Evolutionary conservation across 2,113 vertebrate genomes (phyloP).

Genomic region (Pao palembangensis): DNA sequence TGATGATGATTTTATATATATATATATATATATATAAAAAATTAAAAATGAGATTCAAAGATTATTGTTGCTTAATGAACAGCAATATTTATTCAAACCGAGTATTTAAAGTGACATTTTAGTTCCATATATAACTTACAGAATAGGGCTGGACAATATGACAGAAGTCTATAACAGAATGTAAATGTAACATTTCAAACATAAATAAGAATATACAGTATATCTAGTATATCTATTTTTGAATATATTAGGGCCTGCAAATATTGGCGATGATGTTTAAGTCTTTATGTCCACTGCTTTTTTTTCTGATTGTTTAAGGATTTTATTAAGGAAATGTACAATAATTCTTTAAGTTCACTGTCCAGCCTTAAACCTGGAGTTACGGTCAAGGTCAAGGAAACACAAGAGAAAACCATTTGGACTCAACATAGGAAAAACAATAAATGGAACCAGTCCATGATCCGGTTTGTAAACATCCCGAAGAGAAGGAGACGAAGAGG

Average conservation of each 20-base stretch:
- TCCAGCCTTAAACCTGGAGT: slow-evolving; percentile 38
- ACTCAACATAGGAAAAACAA: slow-evolving; percentile 40
- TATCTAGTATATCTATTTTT: no score
- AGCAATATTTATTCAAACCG: slow-evolving; percentile 64
- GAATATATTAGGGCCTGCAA: slow-evolving; percentile 2
- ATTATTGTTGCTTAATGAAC: slow-evolving; percentile 39
- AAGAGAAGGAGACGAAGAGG: slow-evolving; percentile 33
- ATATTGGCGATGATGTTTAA: background rate
- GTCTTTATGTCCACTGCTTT: background rate
- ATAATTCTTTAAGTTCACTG: slow-evolving; percentile 18
- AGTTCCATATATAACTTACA: slow-evolving; percentile 43
- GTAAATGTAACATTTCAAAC: slow-evolving; percentile 1
- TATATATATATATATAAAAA: no score
- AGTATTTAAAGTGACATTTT: slow-evolving; percentile 59
- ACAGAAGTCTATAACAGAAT: slow-evolving; percentile 23
- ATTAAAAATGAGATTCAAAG: slow-evolving; percentile 6
- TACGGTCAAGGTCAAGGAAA: slow-evolving; percentile 34
- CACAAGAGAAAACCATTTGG: slow-evolving; percentile 33
- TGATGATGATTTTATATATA: no score
- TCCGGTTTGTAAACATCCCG: slow-evolving; percentile 32
- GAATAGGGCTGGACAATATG: slow-evolving; percentile 53
- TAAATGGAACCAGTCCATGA: slow-evolving; percentile 58
- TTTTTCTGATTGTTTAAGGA: background rate
- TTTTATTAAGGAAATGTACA: slow-evolving; percentile 6
- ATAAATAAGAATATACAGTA: slow-evolving; percentile 24